Evolutionary conservation across 2,888 invertebrate species (phyloP).

Genomic region (Orthosia incerta): DNA sequence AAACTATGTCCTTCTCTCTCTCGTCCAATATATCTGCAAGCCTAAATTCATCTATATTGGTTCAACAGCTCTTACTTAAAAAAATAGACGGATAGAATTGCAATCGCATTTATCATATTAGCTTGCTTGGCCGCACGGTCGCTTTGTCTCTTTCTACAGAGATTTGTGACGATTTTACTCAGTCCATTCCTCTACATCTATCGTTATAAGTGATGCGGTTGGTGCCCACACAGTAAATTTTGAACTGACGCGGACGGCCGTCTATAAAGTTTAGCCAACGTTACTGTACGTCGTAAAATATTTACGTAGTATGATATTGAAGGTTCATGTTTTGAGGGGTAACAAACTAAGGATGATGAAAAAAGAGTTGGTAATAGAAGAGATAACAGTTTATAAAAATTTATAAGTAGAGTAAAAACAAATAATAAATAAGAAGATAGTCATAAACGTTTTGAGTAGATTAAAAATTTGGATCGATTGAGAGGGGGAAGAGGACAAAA

Average conservation of each 20-base stretch:
- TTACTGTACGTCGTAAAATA: slow-evolving; percentile 71
- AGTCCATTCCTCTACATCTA: background rate
- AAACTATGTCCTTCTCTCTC: too few relatives aligned
- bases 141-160: background rate
- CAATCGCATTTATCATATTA: too few relatives aligned
- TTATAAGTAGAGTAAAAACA: too few relatives aligned
- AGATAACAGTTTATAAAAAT: background rate
- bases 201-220: slow-evolving; percentile 67
- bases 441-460: background rate
- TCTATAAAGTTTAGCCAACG: slow-evolving; percentile 71
- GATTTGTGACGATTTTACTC: background rate
- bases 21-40: too few relatives aligned
- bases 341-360: slow-evolving; percentile 28
- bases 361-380: slow-evolving; percentile 5
- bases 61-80: too few relatives aligned
- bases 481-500: too few relatives aligned
- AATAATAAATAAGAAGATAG: background rate
- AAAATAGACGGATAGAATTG: too few relatives aligned
- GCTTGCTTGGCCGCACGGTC: background rate
- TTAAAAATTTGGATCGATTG: too few relatives aligned
- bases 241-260: slow-evolving; percentile 70
- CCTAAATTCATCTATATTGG: too few relatives aligned
- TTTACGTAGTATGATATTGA: slow-evolving; percentile 65
- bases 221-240: slow-evolving; percentile 71
- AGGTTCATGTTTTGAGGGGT: slow-evolving; percentile 43